Evolutionary conservation across 2,888 invertebrate species (phyloP).

Genomic region (Limnephilus lunatus): DNA sequence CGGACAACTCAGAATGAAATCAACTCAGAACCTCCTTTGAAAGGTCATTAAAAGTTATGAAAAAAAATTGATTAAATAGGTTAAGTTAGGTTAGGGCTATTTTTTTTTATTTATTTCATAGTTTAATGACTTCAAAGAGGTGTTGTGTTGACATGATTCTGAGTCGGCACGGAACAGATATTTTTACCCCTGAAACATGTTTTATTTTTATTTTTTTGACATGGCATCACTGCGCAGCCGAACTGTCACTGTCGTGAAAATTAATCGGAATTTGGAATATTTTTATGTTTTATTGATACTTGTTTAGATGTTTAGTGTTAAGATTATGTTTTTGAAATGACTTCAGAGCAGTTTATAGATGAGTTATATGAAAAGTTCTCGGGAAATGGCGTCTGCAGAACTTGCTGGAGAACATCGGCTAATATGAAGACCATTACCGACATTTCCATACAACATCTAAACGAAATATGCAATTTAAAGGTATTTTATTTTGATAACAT

Average conservation of each 20-base stretch:
- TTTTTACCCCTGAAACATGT: no score
- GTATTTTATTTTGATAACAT: not conserved
- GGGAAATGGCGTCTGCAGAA: not conserved
- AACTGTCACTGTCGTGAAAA: not conserved
- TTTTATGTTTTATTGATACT: not conserved
- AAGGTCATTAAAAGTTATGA: no score
- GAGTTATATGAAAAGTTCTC: not conserved
- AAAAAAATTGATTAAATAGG: no score
- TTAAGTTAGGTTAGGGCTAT: no score
- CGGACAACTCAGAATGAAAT: no score
- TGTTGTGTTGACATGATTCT: no score
- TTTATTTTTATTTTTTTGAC: no score
- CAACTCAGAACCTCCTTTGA: no score
- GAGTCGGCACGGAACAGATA: no score
- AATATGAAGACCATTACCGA: not conserved
- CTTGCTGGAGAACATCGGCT: not conserved
- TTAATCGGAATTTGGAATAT: not conserved
- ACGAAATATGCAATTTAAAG: not conserved
- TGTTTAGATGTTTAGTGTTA: not conserved
- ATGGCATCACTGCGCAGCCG: no score
- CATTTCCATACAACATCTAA: not conserved
- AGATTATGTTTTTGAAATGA: not conserved
- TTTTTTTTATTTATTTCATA: no score
- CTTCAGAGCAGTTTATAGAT: not conserved
- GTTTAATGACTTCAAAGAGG: no score